These are phyloP conservation scores for Bombus polaris DNA, from an alignment of 1,140 invertebrate species.

Conservation along the genomic window DNA sequence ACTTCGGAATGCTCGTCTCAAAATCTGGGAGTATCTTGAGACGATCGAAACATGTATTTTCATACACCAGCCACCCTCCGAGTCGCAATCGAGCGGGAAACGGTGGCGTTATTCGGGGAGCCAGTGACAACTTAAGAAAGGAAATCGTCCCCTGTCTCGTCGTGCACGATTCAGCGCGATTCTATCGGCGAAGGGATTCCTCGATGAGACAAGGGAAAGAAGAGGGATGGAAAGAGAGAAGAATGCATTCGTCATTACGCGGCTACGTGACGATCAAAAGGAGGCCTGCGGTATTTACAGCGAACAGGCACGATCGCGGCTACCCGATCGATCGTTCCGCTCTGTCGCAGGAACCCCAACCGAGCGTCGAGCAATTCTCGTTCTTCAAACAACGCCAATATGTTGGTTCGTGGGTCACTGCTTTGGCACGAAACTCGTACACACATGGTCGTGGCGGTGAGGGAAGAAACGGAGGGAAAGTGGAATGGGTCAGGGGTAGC, in stretches of 20 bases:
- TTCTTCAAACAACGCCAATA: conserved; percentile 79
- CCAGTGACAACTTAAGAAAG: conserved; percentile 29
- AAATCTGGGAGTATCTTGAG: not conserved
- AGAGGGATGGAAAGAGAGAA: not conserved
- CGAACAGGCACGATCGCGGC: conserved; percentile 46
- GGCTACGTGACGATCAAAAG: conserved; percentile 58
- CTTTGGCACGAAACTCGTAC: conserved; percentile 69
- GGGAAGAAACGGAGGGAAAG: conserved; percentile 39
- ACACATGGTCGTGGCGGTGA: conserved; percentile 47
- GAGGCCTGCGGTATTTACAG: conserved; percentile 55
- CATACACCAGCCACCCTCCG: not conserved
- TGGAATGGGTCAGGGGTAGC: conserved; percentile 7
- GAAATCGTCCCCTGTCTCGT: conserved; percentile 34
- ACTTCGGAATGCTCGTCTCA: too few relatives aligned
- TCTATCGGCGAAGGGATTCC: conserved; percentile 19
- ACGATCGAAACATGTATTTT: not conserved
- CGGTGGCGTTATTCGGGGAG: not conserved
- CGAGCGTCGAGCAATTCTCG: conserved; percentile 69
- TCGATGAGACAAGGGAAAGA: not conserved
- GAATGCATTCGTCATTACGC: conserved; percentile 59
- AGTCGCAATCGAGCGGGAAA: not conserved
- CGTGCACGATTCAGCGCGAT: conserved; percentile 52
- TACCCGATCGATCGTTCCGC: conserved; percentile 59
- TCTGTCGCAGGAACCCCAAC: conserved; percentile 64
- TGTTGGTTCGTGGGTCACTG: conserved; percentile 78